phyloP scores from a whole-genome alignment of 2,797 vertebrate species.

The Petrocephalus sullivani region DNA sequence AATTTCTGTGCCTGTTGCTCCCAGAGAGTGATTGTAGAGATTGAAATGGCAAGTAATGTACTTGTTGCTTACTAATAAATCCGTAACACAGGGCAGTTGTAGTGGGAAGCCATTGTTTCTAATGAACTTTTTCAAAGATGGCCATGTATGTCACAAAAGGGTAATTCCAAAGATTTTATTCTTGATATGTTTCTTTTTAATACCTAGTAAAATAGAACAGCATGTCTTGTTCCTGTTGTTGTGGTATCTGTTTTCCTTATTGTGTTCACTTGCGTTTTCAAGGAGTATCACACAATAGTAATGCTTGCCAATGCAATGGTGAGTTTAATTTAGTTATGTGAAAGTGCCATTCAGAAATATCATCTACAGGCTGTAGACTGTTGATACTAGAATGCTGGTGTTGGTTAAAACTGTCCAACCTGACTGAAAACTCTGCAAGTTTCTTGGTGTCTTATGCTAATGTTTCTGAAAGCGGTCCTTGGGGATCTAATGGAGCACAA shows the following conservation, averaged over 20 bases:
- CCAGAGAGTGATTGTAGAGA: conserved; percentile 57
- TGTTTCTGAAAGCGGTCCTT: background rate
- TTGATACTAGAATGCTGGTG: background rate
- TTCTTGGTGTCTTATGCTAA: background rate
- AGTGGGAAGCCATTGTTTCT: conserved; percentile 26
- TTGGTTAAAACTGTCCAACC: background rate
- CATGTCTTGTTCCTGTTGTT: background rate
- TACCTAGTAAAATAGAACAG: background rate
- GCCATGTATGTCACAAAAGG: background rate
- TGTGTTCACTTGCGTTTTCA: background rate
- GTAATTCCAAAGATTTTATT: background rate
- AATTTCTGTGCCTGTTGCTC: conserved; percentile 38
- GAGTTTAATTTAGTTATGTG: background rate
- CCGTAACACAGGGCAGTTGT: conserved; percentile 49
- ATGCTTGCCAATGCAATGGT: background rate
- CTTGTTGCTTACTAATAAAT: conserved; percentile 54
- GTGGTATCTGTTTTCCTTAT: background rate
- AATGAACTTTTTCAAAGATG: conserved; percentile 1
- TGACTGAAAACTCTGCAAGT: background rate
- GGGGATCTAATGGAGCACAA: background rate
- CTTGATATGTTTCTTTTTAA: background rate
- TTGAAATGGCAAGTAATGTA: conserved; percentile 47
- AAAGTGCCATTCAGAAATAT: background rate
- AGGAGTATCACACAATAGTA: background rate
- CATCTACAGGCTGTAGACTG: background rate